Conservation (phyloP, 2,113 vertebrate species). For the Solenodon paradoxus region DNA sequence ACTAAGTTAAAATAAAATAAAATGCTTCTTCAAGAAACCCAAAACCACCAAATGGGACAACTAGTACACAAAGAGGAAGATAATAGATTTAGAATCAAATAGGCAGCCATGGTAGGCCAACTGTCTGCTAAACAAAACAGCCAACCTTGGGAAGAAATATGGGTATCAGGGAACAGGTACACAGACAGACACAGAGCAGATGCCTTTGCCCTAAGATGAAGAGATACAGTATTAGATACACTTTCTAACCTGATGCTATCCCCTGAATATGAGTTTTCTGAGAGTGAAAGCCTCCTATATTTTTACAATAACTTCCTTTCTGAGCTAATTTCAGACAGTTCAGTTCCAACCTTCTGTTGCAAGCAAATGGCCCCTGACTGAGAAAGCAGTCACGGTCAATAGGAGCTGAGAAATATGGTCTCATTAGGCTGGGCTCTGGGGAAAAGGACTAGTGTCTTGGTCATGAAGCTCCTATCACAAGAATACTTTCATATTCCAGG, state of each 20-base stretch:
- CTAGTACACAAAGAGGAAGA: neutral
- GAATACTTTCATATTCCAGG: slow-evolving; percentile 47
- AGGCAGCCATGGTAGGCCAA: neutral
- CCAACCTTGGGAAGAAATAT: neutral
- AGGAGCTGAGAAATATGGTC: slow-evolving; percentile 64
- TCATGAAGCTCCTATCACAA: slow-evolving; percentile 41
- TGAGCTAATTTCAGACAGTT: slow-evolving; percentile 60
- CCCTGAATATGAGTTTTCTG: neutral
- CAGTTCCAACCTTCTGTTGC: slow-evolving; percentile 59
- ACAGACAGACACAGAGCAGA: neutral
- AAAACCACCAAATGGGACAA: neutral
- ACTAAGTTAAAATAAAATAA: too few species aligned
- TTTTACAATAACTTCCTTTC: slow-evolving; percentile 46
- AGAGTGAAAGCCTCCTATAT: neutral
- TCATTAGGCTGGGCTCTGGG: slow-evolving; percentile 58
- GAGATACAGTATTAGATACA: neutral
- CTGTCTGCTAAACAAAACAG: neutral
- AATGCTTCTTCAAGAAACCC: too few species aligned
- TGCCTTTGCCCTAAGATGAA: neutral
- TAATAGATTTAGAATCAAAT: neutral
- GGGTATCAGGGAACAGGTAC: neutral
- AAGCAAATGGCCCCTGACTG: slow-evolving; percentile 65
- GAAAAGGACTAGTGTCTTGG: slow-evolving; percentile 44
- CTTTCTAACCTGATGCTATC: neutral
- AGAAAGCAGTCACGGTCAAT: slow-evolving; percentile 69